Base-by-base conservation (phyloP, 2,797 vertebrate species). In the Psittacula echo region DNA sequence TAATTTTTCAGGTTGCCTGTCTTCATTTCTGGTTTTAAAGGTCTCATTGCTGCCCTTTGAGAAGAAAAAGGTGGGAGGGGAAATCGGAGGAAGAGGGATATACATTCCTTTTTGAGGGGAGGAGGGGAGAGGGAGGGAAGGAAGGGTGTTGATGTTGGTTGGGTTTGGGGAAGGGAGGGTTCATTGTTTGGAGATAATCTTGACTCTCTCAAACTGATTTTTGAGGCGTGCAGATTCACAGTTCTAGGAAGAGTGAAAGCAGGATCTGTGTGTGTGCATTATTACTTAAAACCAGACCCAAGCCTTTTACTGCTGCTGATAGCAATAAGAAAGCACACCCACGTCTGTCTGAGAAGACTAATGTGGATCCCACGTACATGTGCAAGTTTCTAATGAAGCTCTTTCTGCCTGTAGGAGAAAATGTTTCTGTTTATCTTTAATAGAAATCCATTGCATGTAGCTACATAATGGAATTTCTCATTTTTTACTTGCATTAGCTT, bases 401-500 rank as follows among this genome's bases (percentile, higher is more conserved):
- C 76, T 48, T 88, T 93, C 48, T 92, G 37, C 61, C 45, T 87
- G 75, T 62, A 81, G 41, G 71, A 91, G 32, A 89, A 73, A 68
- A 34, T 39, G n/a, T 93, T 89, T 89, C 92, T 96, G 39, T 90
- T 74, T 96, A 90, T 82, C 87, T 68, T 74, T 93, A 60, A 56
- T 42, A 89, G 70, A 88, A 96, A 94, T 89, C 87, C 75, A 93
- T 56, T 85, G 80, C 2, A 1, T 94, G n/a, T 93, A 80, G 88
- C 91, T 96, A 16, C 78, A 75, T 95, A 96, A 96, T 97, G 66
- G 80, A 75, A 95, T 96, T 48, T 94, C 54, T 58, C 75, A 27
- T 95, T 97, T 97, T 98, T 96, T 97, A 97, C 97, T 97, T 97
- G 95, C 94, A 94, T 97, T 96, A 93, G 97, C 81, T 94, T 98